Base-by-base conservation (phyloP, 2,797 vertebrate genomes). In the Protonibea diacanthus region DNA sequence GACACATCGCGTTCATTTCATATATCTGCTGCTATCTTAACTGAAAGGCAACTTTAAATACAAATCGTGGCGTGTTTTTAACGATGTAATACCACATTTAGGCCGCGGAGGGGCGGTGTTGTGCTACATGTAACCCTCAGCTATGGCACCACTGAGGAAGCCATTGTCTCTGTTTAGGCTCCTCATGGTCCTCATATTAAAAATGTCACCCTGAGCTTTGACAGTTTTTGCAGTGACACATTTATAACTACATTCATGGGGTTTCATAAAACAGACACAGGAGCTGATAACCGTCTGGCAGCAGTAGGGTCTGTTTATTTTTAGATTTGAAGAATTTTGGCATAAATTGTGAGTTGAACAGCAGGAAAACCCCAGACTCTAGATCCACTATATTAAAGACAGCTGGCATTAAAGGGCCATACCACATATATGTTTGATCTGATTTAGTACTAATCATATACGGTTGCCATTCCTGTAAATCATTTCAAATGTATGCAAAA, bases 51-150 rank as follows among this genome's bases (percentile, higher is more conserved):
- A 0, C 0, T 27, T 17, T 45, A 4, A 11, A 11, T n/a, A 17
- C 6, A 20, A 12, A 56, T 5, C 9, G 7, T 27, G 6, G 7
- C 23, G 6, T 4, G 4, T 52, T 63, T 52, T 8, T 3, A 6
- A 1, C 1, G 4, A 0, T 57, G 71, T 53, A 89, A 40, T 83
- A 29, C 17, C 14, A 7, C 0, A 4, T 17, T 25, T 15, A 33
- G 3, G 48, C 42, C 90, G 66, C 68, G 15, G 12, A 0, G 71
- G 1, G 81, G 84, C 44, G 18, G 3, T 86, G 68, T 82, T 82
- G 72, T 18, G 6, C 60, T 33, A 23, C 20, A 10, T 62, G 11
- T 42, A 25, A 49, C 20, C 25, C 17, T 29, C 6, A n/a, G 10
- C 67, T 11, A 17, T 17, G 29, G 40, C n/a, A 49, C 20, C n/a